Conservation (phyloP, 2,113 vertebrate genomes). For the Forbesichthys agassizii region DNA sequence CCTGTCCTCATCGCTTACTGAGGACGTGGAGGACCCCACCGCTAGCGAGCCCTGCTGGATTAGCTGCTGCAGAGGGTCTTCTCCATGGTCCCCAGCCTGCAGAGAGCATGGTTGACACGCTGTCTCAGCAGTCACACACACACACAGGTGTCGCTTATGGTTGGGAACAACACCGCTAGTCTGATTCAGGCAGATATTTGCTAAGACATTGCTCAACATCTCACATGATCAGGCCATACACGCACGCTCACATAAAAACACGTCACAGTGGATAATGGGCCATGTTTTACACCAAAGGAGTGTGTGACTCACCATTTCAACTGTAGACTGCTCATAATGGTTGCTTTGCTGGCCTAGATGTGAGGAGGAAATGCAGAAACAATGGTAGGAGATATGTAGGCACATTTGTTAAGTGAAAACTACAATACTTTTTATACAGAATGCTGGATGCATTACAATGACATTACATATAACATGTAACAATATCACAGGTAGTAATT, state of each 20-base stretch:
- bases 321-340: neutral
- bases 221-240: too few relatives aligned
- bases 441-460: too few relatives aligned
- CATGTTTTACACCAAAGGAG: neutral
- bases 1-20: conserved; percentile 33
- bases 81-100: conserved; percentile 21
- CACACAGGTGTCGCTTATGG: neutral
- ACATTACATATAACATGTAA: too few relatives aligned
- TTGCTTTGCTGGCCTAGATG: conserved; percentile 13
- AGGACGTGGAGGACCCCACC: conserved; percentile 47
- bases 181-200: neutral
- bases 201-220: neutral
- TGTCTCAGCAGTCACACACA: neutral
- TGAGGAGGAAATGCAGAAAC: neutral
- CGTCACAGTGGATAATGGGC: neutral
- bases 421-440: too few relatives aligned
- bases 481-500: too few relatives aligned
- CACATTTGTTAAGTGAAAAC: too few relatives aligned
- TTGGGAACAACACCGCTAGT: too few relatives aligned
- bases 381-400: neutral
- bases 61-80: conserved; percentile 3
- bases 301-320: conserved; percentile 37
- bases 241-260: neutral
- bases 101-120: neutral
- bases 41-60: neutral